Conservation (phyloP, 2,797 vertebrate genomes). For the Eospalax fontanierii region DNA sequence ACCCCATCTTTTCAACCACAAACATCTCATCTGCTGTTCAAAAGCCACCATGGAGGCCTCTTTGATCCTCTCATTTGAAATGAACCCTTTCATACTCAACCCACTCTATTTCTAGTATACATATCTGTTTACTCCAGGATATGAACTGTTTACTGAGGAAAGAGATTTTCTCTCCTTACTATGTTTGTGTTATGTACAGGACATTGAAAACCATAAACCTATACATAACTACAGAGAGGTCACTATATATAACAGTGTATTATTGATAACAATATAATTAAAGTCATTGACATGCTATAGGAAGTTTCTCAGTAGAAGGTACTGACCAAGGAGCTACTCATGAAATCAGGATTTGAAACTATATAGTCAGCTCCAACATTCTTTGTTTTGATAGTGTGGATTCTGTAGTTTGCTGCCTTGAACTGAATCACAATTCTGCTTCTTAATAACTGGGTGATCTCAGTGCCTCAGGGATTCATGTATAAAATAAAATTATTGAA, state of each 20-base stretch:
- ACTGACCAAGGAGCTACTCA: neutral
- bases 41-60: neutral
- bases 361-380: neutral
- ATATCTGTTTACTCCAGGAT: neutral
- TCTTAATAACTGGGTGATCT: neutral
- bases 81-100: neutral
- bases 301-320: neutral
- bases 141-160: neutral
- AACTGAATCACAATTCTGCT: neutral
- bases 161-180: neutral
- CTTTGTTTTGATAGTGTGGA: neutral
- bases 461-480: neutral
- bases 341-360: conserved; percentile 17
- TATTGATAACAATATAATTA: conserved; percentile 6
- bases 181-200: neutral
- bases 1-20: conserved; percentile 7
- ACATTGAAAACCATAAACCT: neutral
- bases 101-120: neutral
- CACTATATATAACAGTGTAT: neutral
- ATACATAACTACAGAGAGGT: neutral
- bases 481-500: conserved; percentile 58
- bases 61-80: neutral
- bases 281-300: neutral
- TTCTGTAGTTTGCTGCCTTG: neutral
- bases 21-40: neutral